These are phyloP conservation scores for Conus ventricosus DNA, from an alignment of 1,140 invertebrate genomes.

Conservation along the genomic window DNA sequence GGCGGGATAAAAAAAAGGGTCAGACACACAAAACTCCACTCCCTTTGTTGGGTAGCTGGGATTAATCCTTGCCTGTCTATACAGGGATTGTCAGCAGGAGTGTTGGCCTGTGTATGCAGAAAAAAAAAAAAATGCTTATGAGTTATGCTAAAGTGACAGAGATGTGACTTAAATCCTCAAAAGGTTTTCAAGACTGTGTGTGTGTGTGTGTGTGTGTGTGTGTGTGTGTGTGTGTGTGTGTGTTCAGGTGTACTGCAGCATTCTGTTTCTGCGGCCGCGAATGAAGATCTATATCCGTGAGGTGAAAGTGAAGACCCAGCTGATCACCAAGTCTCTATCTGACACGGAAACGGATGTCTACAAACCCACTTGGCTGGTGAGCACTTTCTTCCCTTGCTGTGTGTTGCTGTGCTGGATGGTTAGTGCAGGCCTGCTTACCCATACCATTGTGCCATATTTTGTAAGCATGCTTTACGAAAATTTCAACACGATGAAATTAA, in stretches of 20 bases:
- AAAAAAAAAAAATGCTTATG: no score
- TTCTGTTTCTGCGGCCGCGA: conserved; percentile 68
- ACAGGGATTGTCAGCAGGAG: no score
- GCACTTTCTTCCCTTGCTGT: not conserved
- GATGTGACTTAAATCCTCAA: no score
- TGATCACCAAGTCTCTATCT: conserved; percentile 66
- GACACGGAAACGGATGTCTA: conserved; percentile 69
- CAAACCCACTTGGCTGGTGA: conserved; percentile 69
- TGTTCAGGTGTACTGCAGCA: conserved; percentile 70
- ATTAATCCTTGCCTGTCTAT: no score
- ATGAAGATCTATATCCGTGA: conserved; percentile 71
- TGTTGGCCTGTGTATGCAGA: no score
- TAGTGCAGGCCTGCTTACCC: not conserved
- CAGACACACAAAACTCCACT: no score
- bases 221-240: conserved; percentile 15
- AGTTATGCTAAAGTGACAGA: no score
- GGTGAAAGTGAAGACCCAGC: conserved; percentile 65
- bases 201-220: no score
- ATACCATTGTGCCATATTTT: no score
- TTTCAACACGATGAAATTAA: not conserved
- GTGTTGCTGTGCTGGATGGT: not conserved
- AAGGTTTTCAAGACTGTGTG: no score
- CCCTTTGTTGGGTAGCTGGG: no score
- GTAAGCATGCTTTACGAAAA: not conserved
- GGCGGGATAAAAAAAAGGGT: no score